Evolutionary conservation across 2,113 vertebrate genomes (phyloP).

Genomic region (Elachura formosa): DNA sequence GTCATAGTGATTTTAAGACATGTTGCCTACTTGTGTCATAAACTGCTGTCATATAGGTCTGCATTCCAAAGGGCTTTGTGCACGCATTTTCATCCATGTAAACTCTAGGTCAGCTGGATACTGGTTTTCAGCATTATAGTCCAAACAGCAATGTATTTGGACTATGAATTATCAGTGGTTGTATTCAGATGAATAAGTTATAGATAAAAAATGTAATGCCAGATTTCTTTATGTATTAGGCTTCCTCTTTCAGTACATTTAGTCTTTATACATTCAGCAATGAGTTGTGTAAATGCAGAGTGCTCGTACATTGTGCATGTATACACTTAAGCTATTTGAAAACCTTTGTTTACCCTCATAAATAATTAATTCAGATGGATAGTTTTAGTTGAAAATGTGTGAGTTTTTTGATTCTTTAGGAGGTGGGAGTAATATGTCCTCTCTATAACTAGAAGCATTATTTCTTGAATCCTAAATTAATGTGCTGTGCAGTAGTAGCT

Average conservation of each 20-base stretch:
- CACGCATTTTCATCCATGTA: not conserved
- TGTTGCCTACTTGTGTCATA: not conserved
- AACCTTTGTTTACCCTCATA: not conserved
- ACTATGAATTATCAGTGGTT: not conserved
- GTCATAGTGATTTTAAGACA: not conserved
- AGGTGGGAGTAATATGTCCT: not conserved
- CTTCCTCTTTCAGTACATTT: not conserved
- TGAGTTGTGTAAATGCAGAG: not conserved
- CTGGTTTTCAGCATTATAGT: not conserved
- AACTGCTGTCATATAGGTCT: not conserved
- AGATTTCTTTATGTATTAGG: not conserved
- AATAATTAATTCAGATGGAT: not conserved
- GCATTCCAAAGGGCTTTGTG: not conserved
- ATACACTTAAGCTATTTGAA: not conserved
- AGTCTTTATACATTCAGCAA: not conserved
- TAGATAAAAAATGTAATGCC: not conserved
- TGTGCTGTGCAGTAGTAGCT: not conserved
- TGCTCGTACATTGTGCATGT: not conserved
- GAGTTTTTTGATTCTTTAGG: not conserved
- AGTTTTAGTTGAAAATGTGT: not conserved
- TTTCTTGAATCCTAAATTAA: not conserved
- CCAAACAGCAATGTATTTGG: not conserved
- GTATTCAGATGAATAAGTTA: not conserved
- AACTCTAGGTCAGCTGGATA: not conserved
- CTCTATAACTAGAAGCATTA: not conserved